Conservation (phyloP, 2,888 invertebrate species). For the Podotricha telesiphe region DNA sequence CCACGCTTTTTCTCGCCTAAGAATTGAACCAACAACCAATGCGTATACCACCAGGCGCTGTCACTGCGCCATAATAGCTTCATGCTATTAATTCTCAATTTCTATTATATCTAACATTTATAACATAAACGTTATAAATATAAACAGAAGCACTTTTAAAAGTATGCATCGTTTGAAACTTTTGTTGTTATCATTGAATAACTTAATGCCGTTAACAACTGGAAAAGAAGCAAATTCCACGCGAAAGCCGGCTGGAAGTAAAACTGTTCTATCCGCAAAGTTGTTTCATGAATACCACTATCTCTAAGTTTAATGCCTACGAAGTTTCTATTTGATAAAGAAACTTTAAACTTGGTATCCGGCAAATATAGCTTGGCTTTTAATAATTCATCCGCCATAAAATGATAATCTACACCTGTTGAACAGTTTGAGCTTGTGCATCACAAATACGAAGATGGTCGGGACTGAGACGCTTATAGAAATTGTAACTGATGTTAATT, state of each 20-base stretch:
- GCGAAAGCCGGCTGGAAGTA: slow-evolving; percentile 47
- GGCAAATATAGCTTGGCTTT: slow-evolving; percentile 47
- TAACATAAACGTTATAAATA: slow-evolving; percentile 5
- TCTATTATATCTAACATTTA: background rate
- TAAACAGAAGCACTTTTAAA: slow-evolving; percentile 24
- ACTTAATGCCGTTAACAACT: slow-evolving; percentile 44
- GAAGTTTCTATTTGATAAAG: slow-evolving; percentile 62
- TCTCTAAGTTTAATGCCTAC: slow-evolving; percentile 54
- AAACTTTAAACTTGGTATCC: slow-evolving; percentile 53
- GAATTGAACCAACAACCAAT: no score
- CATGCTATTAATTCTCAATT: no score
- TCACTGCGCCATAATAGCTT: no score
- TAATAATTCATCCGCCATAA: slow-evolving; percentile 46
- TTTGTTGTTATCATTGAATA: slow-evolving; percentile 44
- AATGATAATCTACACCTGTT: slow-evolving; percentile 50
- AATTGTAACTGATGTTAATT: slow-evolving; percentile 15
- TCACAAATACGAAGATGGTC: slow-evolving; percentile 16
- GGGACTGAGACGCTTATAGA: slow-evolving; percentile 8
- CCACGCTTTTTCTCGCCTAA: no score
- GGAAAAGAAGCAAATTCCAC: slow-evolving; percentile 45
- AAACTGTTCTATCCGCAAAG: slow-evolving; percentile 49
- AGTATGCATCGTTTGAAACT: slow-evolving; percentile 33
- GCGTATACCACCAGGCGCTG: no score
- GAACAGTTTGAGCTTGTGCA: slow-evolving; percentile 45
- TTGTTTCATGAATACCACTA: slow-evolving; percentile 54